phyloP scores from a whole-genome alignment of 2,888 invertebrate species.

The Monoplex corrugatus region DNA sequence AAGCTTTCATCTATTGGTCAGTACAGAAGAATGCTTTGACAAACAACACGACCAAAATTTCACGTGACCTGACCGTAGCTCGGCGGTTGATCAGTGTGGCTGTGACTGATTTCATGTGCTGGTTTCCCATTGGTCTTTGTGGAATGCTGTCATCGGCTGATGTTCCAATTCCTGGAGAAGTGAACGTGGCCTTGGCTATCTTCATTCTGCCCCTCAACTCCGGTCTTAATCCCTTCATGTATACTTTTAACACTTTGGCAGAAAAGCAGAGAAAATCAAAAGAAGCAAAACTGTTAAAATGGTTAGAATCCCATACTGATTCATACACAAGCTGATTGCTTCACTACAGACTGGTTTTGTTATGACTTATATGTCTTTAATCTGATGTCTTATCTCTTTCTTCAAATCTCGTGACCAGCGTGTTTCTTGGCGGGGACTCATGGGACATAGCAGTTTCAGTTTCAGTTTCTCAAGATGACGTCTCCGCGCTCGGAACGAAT shows the following conservation, averaged over 20 bases:
- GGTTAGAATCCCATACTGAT: slow-evolving; percentile 7
- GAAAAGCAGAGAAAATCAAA: neutral
- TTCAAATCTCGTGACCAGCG: too few relatives aligned
- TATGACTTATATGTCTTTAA: too few relatives aligned
- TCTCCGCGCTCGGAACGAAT: too few relatives aligned
- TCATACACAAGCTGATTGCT: neutral
- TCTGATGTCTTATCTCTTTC: too few relatives aligned
- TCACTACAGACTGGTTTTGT: too few relatives aligned
- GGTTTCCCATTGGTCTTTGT: neutral
- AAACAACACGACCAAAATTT: neutral
- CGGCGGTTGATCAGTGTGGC: neutral
- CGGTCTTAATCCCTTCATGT: neutral
- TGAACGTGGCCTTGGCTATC: slow-evolving; percentile 5
- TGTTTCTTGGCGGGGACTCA: too few relatives aligned
- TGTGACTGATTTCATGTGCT: slow-evolving; percentile 14
- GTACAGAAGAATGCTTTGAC: neutral
- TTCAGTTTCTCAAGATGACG: too few relatives aligned
- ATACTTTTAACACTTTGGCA: neutral
- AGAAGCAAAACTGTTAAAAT: neutral
- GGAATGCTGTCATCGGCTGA: neutral
- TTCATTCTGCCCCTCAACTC: neutral
- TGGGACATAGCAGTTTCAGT: too few relatives aligned
- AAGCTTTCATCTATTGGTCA: slow-evolving; percentile 25
- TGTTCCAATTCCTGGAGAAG: slow-evolving; percentile 8
- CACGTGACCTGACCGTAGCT: slow-evolving; percentile 13